Base-by-base conservation (phyloP, 2,113 vertebrate species). In the Thomomys bottae region DNA sequence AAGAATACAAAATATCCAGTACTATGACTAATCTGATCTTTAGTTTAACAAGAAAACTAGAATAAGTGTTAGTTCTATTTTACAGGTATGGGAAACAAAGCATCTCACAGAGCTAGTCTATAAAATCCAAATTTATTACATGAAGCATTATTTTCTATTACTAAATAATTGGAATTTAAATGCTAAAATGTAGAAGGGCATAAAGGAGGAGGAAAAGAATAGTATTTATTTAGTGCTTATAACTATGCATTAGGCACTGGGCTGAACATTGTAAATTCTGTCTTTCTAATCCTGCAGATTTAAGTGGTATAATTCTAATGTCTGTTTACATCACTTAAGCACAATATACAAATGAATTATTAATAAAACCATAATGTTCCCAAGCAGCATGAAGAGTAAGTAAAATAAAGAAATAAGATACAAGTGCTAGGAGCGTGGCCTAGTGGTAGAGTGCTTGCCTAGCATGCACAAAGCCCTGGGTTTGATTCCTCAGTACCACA, bases 101-200 rank as follows among this genome's bases (percentile, higher is more conserved):
- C 49, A 75, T 66, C 14, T 87, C 42, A n/a, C 66, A 88, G 64
- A 90, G 66, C 38, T 78, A 72, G 9, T 40, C 40, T 93, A 17
- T 73, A 84, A 30, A 88, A 85, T 90, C 32, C 61, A 94, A 30
- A 89, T 94, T 91, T 83, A 64, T 57, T 83, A 80, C 40, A 30
- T 83, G 88, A 84, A 83, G 18, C 67, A 88, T 64, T 96, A 57
- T 54, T 93, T 93, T 88, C 14, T 34, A 30, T 83, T 88, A 66
- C 26, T 72, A 84, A 88, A 36, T 88, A 80, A 26, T 81, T 64
- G 32, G 57, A 30, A 70, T 92, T 70, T 78, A 17, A 84, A 57
- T 93, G 89, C 26, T 20, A 78, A 84, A 67, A 26, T 77, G 11
- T 21, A 72, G 57, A 79, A 86, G 17, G 38, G 0, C 61, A 17